Base-by-base conservation (phyloP, 2,113 vertebrate species). In the Pedetes capensis region DNA sequence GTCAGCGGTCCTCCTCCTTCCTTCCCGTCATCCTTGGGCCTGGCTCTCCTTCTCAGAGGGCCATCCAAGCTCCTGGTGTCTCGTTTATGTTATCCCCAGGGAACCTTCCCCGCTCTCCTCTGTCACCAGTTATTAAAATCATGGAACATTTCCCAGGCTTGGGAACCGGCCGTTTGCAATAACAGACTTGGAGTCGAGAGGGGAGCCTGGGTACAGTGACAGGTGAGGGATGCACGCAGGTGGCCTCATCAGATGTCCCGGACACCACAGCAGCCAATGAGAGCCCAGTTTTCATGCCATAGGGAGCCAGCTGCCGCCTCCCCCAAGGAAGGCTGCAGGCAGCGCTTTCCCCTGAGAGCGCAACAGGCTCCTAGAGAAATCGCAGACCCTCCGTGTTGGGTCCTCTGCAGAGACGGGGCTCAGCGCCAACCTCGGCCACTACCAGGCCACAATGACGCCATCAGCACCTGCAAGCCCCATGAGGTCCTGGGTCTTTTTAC, bases 231-330 rank as follows among this genome's bases (percentile, higher is more conserved):
- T 39, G 39, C 49, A 22, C 81, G 96, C 84, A 61, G 96, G 96
- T 88, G 96, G 97, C 89, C 95, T 78, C 71, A 13, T 95, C 90
- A 97, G 95, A 78, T 42, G 87, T 87, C 81, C 0, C 61, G 64
- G 92, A 87, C 2, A 64, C 91, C 92, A 96, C 51, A 37, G 86
- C 92, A 97, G 91, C 75, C 96, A 95, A 95, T 97, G 96, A 97
- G 79, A 96, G 75, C 34, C 13, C n/a, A 27, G 95, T 79, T 49
- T 95, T 96, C 94, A 59, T 64, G 75, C 55, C 13, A 23, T 39
- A 59, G 87, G 74, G 93, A 86, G n/a, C n/a, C 16, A 7, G 69
- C 87, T 93, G 93, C 91, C 32, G 34, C 25, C 84, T 79, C 92
- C 42, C 91, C 79, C 71, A 69, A 92, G n/a, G n/a, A 74, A 95